Evolutionary conservation across 2,797 vertebrate genomes (phyloP).

Genomic region (Bucorvus abyssinicus): DNA sequence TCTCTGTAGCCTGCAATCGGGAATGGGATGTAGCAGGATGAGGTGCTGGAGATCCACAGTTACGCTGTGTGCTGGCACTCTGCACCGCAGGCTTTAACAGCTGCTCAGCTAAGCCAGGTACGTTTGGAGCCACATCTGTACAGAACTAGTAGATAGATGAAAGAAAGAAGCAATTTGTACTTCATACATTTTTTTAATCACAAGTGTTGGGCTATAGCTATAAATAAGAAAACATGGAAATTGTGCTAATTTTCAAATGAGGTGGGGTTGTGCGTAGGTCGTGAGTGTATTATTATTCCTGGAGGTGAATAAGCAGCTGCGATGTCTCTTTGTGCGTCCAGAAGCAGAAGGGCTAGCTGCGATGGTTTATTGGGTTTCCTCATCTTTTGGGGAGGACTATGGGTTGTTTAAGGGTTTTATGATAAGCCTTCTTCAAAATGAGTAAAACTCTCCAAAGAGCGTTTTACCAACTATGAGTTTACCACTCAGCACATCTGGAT

Average conservation of each 20-base stretch:
- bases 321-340: not conserved
- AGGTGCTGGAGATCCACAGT: not conserved
- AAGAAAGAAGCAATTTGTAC: not conserved
- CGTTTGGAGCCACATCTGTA: not conserved
- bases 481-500: not conserved
- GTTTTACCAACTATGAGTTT: not conserved
- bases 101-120: not conserved
- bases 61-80: not conserved
- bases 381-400: not conserved
- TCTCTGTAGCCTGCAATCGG: not conserved
- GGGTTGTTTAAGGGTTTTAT: not conserved
- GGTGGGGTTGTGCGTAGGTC: not conserved
- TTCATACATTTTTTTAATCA: not conserved
- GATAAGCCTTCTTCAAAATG: not conserved
- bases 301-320: not conserved
- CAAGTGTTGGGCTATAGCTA: not conserved
- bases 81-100: rapidly evolving
- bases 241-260: not conserved
- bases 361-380: not conserved
- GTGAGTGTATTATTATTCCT: not conserved
- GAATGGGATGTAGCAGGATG: not conserved
- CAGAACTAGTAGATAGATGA: not conserved
- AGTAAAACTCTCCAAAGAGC: too few species aligned
- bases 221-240: not conserved
- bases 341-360: not conserved